A percentile compares a stretch with the other conserved stretches of the same genome.
Evolutionary conservation across 2,888 invertebrate species (phyloP).

Genomic region (Agrotis segetum): DNA sequence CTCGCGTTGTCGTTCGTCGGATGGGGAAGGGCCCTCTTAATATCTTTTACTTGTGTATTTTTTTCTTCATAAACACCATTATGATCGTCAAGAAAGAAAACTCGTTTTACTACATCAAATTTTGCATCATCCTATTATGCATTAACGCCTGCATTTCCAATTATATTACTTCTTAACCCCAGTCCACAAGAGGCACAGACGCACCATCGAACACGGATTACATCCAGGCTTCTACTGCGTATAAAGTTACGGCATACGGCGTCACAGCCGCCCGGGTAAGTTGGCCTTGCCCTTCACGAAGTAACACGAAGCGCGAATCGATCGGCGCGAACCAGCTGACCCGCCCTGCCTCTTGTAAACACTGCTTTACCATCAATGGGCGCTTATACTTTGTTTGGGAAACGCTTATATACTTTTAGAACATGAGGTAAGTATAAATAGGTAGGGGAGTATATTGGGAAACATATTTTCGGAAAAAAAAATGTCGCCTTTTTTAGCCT

Average conservation of each 20-base stretch:
- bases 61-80: not conserved
- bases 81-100: not conserved
- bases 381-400: conserved; percentile 58
- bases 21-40: no score
- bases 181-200: conserved; percentile 9
- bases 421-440: conserved; percentile 31
- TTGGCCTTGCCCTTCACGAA: conserved; percentile 84
- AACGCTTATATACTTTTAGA: conserved; percentile 43
- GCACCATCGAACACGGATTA: conserved; percentile 28
- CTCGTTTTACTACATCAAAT: not conserved
- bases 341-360: conserved; percentile 62
- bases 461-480: conserved; percentile 20
- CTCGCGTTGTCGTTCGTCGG: no score
- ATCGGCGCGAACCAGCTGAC: conserved; percentile 82
- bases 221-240: conserved; percentile 58
- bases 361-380: conserved; percentile 61
- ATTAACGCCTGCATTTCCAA: conserved; percentile 2
- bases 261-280: conserved; percentile 65
- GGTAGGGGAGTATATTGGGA: not conserved
- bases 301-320: conserved; percentile 73
- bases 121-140: not conserved
- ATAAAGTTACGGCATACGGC: conserved; percentile 68
- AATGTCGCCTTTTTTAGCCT: not conserved
- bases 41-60: not conserved
- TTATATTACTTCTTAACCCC: not conserved